Percentiles rank a stretch among this genome's conserved stretches.
Evolutionary conservation across 1,140 invertebrate species (phyloP).

Genomic region (Ips typographus): DNA sequence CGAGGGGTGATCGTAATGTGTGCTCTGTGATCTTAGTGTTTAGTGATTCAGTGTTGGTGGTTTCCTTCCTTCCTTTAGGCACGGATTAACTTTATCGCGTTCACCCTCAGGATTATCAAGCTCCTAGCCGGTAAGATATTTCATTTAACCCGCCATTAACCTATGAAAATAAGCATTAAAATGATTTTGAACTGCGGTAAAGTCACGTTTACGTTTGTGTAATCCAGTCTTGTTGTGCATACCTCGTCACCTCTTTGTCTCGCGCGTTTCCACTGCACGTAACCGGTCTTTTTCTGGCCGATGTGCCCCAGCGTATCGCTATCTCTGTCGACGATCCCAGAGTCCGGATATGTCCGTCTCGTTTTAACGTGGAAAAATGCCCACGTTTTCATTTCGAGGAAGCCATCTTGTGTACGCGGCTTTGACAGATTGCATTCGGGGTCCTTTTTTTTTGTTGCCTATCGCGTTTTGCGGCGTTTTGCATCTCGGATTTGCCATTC

Average conservation of each 20-base stretch:
- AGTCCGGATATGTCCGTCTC: slow-evolving; percentile 6
- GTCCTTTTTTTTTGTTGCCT: slow-evolving; percentile 18
- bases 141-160: not conserved
- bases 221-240: slow-evolving; percentile 4
- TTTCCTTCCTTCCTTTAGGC: slow-evolving; percentile 1
- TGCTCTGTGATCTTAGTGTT: slow-evolving; percentile 33
- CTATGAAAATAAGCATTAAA: not conserved
- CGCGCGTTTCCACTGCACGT: not conserved
- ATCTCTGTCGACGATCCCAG: not conserved
- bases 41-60: slow-evolving; percentile 32
- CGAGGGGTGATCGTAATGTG: slow-evolving; percentile 19
- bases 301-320: slow-evolving; percentile 9
- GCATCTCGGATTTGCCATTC: not conserved
- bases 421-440: slow-evolving; percentile 29
- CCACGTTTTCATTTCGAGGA: slow-evolving; percentile 31
- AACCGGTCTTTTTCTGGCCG: slow-evolving; percentile 1
- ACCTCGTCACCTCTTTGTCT: not conserved
- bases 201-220: not conserved
- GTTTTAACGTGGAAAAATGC: slow-evolving; percentile 22
- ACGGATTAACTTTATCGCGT: slow-evolving; percentile 25
- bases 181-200: not conserved
- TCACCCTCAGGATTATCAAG: slow-evolving; percentile 8
- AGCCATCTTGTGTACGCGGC: slow-evolving; percentile 33
- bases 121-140: slow-evolving; percentile 9
- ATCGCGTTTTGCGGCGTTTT: not conserved